These are phyloP conservation scores for Perithous albicinctus DNA, from an alignment of 2,888 invertebrate genomes.

Conservation along the genomic window DNA sequence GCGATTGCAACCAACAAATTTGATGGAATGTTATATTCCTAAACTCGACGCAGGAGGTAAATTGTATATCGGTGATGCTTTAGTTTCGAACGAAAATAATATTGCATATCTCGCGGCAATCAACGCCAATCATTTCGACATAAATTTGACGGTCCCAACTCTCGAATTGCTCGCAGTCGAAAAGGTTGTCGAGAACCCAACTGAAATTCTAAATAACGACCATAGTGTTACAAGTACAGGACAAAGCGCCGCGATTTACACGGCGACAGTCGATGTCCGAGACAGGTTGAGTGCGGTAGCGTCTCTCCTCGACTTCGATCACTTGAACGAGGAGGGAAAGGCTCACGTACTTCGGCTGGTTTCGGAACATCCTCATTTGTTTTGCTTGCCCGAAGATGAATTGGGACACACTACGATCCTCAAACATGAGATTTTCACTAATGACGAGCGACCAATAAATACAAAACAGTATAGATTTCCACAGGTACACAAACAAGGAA, in stretches of 20 bases:
- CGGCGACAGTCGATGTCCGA: neutral
- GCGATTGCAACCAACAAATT: neutral
- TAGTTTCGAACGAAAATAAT: slow-evolving; percentile 18
- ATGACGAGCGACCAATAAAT: slow-evolving; percentile 36
- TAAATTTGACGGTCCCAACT: slow-evolving; percentile 1
- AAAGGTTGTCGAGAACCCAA: no score
- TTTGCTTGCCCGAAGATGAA: slow-evolving; percentile 12
- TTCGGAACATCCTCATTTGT: neutral
- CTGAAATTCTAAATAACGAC: no score
- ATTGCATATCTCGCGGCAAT: slow-evolving; percentile 17
- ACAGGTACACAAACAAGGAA: slow-evolving; percentile 33
- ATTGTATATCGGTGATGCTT: slow-evolving; percentile 28
- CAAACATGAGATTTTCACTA: slow-evolving; percentile 29
- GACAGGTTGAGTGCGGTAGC: neutral
- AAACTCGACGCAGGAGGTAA: slow-evolving; percentile 14
- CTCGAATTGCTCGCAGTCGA: slow-evolving; percentile 14
- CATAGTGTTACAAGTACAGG: no score
- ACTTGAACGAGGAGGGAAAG: neutral
- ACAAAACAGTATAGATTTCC: slow-evolving; percentile 42
- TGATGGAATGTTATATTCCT: slow-evolving; percentile 20
- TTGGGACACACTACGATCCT: slow-evolving; percentile 7
- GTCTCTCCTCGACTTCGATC: neutral
- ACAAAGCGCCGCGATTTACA: neutral
- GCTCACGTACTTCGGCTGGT: neutral
- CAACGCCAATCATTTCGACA: neutral